Percentiles rank a stretch among this genome's conserved stretches.
These are phyloP conservation scores for Calliphora vicina DNA, from an alignment of 1,140 invertebrate genomes.

Conservation along the genomic window DNA sequence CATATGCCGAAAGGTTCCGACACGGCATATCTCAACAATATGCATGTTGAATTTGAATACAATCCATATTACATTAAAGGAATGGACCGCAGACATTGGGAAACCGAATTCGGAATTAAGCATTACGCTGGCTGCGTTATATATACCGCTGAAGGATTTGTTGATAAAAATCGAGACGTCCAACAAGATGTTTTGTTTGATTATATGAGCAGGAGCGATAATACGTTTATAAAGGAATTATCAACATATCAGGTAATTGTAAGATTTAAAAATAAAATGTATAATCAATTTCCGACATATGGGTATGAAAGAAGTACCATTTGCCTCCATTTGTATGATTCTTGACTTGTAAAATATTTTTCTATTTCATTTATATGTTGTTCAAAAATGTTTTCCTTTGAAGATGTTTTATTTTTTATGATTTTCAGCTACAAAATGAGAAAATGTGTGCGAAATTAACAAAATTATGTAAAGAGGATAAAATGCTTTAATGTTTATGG, in stretches of 20 bases:
- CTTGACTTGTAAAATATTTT: too few relatives aligned
- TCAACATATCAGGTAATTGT: constrained; percentile 79
- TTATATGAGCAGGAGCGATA: constrained; percentile 85
- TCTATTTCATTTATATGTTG: too few relatives aligned
- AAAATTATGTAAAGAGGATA: too few relatives aligned
- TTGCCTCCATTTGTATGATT: too few relatives aligned
- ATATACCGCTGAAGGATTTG: constrained; percentile 92
- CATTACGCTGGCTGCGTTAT: constrained; percentile 96
- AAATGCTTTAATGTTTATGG: too few relatives aligned
- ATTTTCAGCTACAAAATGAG: too few relatives aligned
- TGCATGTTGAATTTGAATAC: constrained; percentile 87
- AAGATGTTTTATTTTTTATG: too few relatives aligned
- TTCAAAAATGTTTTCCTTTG: too few relatives aligned
- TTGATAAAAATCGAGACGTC: constrained; percentile 96
- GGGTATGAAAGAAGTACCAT: too few relatives aligned
- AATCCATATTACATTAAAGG: constrained; percentile 90
- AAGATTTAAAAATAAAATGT: too few relatives aligned
- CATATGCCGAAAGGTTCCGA: constrained; percentile 94
- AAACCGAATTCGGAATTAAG: constrained; percentile 88
- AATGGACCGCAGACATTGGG: constrained; percentile 85
- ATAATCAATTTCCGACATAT: too few relatives aligned
- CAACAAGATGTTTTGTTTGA: constrained; percentile 96
- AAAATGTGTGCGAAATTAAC: too few relatives aligned
- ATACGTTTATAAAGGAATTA: constrained; percentile 89
- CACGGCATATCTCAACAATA: constrained; percentile 86